Evolutionary conservation across 2,888 invertebrate species (phyloP), one percentile per base, ranked within the genome.

Genomic region (Electrophaes corylata): DNA sequence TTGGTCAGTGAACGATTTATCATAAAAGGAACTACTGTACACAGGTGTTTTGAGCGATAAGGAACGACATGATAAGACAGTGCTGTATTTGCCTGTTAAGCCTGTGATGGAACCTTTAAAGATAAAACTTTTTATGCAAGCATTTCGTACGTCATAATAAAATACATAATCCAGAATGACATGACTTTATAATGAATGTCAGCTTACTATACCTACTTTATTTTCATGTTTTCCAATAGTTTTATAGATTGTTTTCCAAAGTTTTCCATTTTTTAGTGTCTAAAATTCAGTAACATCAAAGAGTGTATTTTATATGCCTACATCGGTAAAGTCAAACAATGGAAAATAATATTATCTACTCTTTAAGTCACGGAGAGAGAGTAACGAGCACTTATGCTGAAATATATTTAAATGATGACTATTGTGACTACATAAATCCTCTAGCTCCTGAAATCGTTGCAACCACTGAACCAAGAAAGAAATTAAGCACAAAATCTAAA

Each of bases 371-470:
- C 33, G 76, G 76, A 11, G 76, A 90, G 64, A 76, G 76, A 63
- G 84, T 85, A 33, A 78, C 82, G 26, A 84, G 87, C 56, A 72
- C 76, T 20, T 90, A 90, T 60, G 85, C 86, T 44, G 88, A 91
- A 66, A 82, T 82, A 56, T 91, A 84, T 69, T 76, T 82, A 4
- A 67, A 80, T 49, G 80, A 88, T 65, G 67, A 71, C 33, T 67
- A 72, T 18, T 80, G 79, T 64, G 70, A 77, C 41, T 58, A 63
- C 47, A 60, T 67, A 52, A 68, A 52, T 57, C 55, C 50, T 1
- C 29, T 43, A 20, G 12, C 40, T 12, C 41, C 53, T 20, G 59
- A 69, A 52, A 19, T 41, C 44, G 40, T 18, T 50, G 46, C 10
- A 26, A 10, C 2, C 8, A 19, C 1, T 3, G 29, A 40, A 19